These are phyloP conservation scores for Cygnus buccinator DNA, from an alignment of 2,113 vertebrate species.

Conservation along the genomic window DNA sequence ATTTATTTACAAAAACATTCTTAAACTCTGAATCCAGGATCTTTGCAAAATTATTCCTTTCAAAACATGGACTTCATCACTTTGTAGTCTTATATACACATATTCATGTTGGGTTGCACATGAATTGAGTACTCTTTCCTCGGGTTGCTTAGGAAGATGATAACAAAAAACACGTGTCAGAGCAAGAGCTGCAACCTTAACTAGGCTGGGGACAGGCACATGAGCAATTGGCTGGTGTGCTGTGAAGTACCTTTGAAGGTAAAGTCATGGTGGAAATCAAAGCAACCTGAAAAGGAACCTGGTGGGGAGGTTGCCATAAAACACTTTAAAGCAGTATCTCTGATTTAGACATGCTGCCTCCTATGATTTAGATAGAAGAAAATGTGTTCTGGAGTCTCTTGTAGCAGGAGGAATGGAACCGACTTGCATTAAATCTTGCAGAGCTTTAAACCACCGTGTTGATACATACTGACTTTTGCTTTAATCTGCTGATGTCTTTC, in stretches of 20 bases:
- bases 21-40: too few relatives aligned
- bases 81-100: too few relatives aligned
- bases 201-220: not conserved
- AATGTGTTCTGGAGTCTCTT: not conserved
- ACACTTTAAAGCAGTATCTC: conserved; percentile 1
- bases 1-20: too few relatives aligned
- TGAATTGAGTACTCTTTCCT: too few relatives aligned
- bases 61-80: too few relatives aligned
- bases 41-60: too few relatives aligned
- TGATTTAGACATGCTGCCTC: not conserved
- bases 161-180: not conserved
- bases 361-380: conserved; percentile 5
- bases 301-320: not conserved
- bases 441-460: not conserved
- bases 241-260: conserved; percentile 41
- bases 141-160: not conserved
- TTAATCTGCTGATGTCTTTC: not conserved
- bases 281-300: not conserved
- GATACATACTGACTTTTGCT: not conserved
- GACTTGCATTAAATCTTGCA: not conserved
- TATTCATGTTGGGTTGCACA: too few relatives aligned
- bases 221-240: not conserved
- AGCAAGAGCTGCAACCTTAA: not conserved
- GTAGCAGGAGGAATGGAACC: not conserved
- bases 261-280: conserved; percentile 42